Conservation (phyloP, 2,888 invertebrate genomes). For the Stegophylla sp. region DNA sequence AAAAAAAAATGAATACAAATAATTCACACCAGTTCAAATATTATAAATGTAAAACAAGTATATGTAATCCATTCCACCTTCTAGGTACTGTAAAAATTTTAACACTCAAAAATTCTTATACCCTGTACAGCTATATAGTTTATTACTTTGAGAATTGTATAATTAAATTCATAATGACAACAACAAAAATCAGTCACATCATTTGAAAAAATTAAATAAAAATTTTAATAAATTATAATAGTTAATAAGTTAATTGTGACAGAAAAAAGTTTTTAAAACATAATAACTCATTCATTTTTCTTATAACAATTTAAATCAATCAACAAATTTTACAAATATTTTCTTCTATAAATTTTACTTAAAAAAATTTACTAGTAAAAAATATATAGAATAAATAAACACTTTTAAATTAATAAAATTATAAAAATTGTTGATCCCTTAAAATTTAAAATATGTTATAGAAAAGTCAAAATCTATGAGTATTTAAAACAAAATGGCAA, state of each 20-base stretch:
- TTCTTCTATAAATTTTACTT: not conserved
- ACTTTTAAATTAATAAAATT: constrained; percentile 7
- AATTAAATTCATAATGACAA: constrained; percentile 44
- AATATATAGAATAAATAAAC: constrained; percentile 15
- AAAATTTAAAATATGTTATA: constrained; percentile 4
- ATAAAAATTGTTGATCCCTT: constrained; percentile 1
- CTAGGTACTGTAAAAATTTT: constrained; percentile 5
- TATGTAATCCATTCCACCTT: constrained; percentile 41
- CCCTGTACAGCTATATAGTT: constrained; percentile 50
- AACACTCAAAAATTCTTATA: constrained; percentile 52
- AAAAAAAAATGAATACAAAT: not conserved
- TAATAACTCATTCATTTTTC: constrained; percentile 11
- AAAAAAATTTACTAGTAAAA: not conserved
- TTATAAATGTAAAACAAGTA: not conserved
- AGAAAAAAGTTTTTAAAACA: constrained; percentile 9
- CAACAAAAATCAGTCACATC: constrained; percentile 41
- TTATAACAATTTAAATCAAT: constrained; percentile 21
- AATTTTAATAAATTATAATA: constrained; percentile 18
- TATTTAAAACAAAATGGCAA: constrained; percentile 29
- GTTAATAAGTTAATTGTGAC: constrained; percentile 39
- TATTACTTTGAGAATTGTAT: constrained; percentile 44
- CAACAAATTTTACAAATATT: constrained; percentile 34
- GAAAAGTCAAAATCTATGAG: not conserved
- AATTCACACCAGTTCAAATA: constrained; percentile 5
- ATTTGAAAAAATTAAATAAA: constrained; percentile 8